Evolutionary conservation across 2,888 invertebrate species (phyloP).

Genomic region (Agrochola macilenta): DNA sequence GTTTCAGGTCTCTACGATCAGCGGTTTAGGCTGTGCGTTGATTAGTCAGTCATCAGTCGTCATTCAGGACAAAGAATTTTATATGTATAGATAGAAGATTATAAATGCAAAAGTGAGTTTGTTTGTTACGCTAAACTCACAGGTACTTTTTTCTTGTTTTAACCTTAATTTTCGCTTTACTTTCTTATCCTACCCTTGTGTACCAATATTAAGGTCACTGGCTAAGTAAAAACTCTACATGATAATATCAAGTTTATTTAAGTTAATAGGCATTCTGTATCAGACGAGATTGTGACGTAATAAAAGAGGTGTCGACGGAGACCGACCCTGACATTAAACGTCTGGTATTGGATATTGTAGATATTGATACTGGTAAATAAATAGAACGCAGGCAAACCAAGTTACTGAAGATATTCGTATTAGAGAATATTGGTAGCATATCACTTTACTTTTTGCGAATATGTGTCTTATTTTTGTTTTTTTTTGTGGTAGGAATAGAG

Average conservation of each 20-base stretch:
- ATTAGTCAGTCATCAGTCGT: no score
- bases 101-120: no score
- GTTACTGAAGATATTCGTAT: neutral
- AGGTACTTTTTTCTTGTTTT: neutral
- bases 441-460: neutral
- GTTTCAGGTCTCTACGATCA: no score
- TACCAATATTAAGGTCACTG: conserved; percentile 34
- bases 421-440: neutral
- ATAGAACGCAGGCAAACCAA: neutral
- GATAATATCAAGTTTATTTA: conserved; percentile 43
- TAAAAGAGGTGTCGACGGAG: conserved; percentile 20
- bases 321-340: conserved; percentile 19
- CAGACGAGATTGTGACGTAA: conserved; percentile 38
- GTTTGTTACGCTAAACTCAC: neutral
- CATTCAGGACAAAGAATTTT: no score
- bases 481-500: neutral
- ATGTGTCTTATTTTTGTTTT: neutral
- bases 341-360: conserved; percentile 13
- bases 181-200: conserved; percentile 26
- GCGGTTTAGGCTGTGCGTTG: no score
- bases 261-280: conserved; percentile 28
- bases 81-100: no score
- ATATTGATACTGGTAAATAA: conserved; percentile 15
- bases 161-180: conserved; percentile 8
- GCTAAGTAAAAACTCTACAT: conserved; percentile 45